These are phyloP conservation scores for Heliothis virescens DNA, from an alignment of 1,140 invertebrate genomes.

Conservation along the genomic window DNA sequence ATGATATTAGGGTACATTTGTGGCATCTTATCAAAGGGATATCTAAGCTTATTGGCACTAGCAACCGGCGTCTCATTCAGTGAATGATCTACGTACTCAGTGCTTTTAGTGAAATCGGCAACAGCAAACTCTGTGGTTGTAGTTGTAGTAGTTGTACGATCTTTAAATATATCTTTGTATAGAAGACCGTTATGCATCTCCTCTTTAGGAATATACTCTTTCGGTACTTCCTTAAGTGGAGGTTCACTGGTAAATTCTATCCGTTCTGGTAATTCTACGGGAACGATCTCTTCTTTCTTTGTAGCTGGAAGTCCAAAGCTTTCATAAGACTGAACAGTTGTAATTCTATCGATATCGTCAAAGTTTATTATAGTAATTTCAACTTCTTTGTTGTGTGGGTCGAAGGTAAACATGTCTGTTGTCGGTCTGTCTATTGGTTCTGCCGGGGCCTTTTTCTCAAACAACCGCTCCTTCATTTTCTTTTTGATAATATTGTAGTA, in stretches of 20 bases:
- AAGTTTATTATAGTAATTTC: slow-evolving; percentile 53
- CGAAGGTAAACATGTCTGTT: not conserved
- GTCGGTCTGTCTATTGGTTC: not conserved
- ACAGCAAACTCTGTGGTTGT: not conserved
- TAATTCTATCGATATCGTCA: slow-evolving; percentile 41
- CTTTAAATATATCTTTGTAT: slow-evolving; percentile 21
- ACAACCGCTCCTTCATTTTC: slow-evolving; percentile 16
- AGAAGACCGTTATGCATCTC: slow-evolving; percentile 13
- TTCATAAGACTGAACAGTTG: not conserved
- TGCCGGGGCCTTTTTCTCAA: not conserved
- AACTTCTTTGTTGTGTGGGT: slow-evolving; percentile 23
- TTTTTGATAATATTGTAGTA: slow-evolving; percentile 24
- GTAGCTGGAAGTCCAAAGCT: not conserved
- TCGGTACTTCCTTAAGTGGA: not conserved
- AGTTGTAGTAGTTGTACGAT: not conserved
- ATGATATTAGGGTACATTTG: not conserved
- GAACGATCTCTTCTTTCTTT: not conserved
- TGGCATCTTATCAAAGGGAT: not conserved
- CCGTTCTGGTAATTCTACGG: not conserved
- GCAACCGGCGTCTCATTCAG: not conserved
- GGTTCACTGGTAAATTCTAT: not conserved
- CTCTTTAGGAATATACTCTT: not conserved
- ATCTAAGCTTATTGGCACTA: not conserved
- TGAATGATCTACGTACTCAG: not conserved
- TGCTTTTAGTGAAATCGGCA: not conserved